Conservation (phyloP, 2,113 vertebrate genomes). For the Martes martes region DNA sequence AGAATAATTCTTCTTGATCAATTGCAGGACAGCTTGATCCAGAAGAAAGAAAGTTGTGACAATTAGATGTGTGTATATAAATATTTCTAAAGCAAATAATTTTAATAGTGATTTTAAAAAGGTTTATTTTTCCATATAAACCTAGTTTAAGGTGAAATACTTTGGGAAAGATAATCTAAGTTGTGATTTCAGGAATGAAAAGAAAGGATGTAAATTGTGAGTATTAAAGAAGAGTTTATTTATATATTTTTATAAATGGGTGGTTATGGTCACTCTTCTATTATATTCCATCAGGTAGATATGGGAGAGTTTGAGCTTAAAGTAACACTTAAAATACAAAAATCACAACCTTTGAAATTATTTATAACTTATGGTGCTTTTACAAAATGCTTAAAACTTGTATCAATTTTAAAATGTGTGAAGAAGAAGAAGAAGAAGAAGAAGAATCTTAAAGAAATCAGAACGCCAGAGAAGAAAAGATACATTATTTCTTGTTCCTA, state of each 20-base stretch:
- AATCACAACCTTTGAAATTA: not conserved
- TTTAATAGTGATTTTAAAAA: not conserved
- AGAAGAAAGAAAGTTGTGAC: not conserved
- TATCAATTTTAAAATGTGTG: not conserved
- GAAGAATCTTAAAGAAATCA: not conserved
- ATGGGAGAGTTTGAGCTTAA: not conserved
- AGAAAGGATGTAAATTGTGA: not conserved
- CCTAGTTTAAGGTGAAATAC: not conserved
- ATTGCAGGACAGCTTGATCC: not conserved
- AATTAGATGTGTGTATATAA: not conserved
- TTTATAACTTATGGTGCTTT: not conserved
- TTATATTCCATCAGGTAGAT: not conserved
- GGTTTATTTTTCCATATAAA: not conserved
- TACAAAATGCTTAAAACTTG: not conserved
- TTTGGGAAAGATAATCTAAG: not conserved
- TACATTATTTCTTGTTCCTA: not conserved
- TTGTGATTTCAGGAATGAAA: not conserved
- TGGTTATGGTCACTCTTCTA: not conserved
- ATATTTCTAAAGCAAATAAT: not conserved
- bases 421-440: no score
- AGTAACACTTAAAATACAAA: not conserved
- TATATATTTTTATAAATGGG: not conserved
- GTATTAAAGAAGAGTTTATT: not conserved
- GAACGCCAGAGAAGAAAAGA: not conserved
- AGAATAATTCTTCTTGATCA: not conserved